These are phyloP conservation scores for Oceanodroma leucorhoa DNA, from an alignment of 2,797 vertebrate species.

Conservation along the genomic window DNA sequence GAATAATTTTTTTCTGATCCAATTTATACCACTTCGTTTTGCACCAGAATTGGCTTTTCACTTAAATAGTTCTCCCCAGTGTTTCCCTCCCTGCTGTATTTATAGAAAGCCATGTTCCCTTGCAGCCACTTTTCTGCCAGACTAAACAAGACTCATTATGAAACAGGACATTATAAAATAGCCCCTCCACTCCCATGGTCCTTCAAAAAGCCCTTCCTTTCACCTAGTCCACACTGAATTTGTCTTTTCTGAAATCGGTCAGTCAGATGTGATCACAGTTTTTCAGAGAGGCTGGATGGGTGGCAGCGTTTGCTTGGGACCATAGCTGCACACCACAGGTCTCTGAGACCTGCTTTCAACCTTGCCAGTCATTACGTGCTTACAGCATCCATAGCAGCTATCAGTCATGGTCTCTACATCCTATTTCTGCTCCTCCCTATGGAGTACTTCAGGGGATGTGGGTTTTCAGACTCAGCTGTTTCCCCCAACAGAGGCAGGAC, in stretches of 20 bases:
- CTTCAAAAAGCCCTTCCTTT: constrained; percentile 7
- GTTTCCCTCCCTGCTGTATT: constrained; percentile 5
- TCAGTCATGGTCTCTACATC: background rate
- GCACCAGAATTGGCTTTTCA: background rate
- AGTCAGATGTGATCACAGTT: background rate
- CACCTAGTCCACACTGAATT: background rate
- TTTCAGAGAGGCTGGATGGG: background rate
- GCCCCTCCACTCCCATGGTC: background rate
- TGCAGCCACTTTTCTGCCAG: constrained; percentile 12
- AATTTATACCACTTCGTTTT: constrained; percentile 1
- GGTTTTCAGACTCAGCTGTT: background rate
- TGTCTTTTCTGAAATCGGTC: background rate
- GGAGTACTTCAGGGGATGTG: rapidly evolving
- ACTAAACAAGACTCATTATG: constrained; percentile 28
- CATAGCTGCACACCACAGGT: background rate
- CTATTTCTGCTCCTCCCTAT: background rate
- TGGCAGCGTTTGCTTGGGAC: background rate
- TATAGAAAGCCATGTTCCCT: constrained; percentile 35
- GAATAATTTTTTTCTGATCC: background rate
- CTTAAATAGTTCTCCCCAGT: constrained; percentile 17
- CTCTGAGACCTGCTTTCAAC: background rate
- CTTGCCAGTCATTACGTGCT: rapidly evolving
- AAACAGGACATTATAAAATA: constrained; percentile 37
- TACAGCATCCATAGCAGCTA: background rate
- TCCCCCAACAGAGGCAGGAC: background rate